Evolutionary conservation across 1,140 invertebrate species (phyloP), one percentile per base, ranked within the genome.

Genomic region (Apis cerana): DNA sequence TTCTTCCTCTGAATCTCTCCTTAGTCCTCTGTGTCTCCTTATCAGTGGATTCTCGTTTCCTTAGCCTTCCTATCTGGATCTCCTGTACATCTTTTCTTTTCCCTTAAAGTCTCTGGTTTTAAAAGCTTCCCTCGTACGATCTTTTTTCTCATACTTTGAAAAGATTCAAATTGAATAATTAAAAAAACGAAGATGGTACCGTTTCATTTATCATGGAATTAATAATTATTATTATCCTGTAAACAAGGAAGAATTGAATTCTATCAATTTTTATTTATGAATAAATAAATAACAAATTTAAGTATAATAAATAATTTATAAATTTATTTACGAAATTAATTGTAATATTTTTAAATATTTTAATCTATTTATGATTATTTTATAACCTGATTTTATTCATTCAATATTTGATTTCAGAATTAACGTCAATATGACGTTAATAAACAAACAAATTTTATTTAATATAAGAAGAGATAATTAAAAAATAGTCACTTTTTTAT

Each of bases 101-200:
- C 1, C 7, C 11, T 19, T 23, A 21, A 75, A 56, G 56, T 64
- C 13, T 2, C 52, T 64, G 12, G 10, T 67, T 77, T 54, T 65
- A 56, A 77, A 68, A 77, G 50, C 64, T 56, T 56, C 10, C n/a
- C 59, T 56, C n/a, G 13, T 11, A 56, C 33, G 9, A 19, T n/a
- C 3, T 13, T 48, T 15, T n/a, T 3, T 5, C 64, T 75, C 48
- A 43, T 75, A 54, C 52, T 54, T 1, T 13, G 43, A 52, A 12
- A 56, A 23, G 43, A 81, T 81, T 67, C 23, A n/a, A 72, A 75
- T 81, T 75, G 72, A 75, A 75, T 59, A 75, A 81, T 81, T 75
- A 23, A 75, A 50, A 70, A 21, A 11, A 19, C n/a, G 50, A 74
- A 61, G 5, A 2, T 33, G 12, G 11, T 13, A 50, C 43, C 21